Evolutionary conservation across 2,113 vertebrate genomes (phyloP).

Genomic region (Lepidothrix coronata): DNA sequence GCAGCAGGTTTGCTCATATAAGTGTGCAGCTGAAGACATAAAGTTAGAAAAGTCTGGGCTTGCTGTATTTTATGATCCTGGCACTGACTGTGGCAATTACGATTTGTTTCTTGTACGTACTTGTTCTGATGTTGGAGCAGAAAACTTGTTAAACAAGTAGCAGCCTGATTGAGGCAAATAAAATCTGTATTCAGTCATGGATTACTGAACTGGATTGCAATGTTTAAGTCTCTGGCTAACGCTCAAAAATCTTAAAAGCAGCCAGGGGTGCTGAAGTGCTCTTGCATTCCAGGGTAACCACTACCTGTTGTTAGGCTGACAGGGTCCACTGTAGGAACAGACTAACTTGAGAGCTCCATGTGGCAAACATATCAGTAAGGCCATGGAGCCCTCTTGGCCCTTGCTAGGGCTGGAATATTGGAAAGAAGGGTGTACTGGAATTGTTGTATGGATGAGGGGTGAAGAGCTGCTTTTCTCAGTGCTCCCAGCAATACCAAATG

Average conservation of each 20-base stretch:
- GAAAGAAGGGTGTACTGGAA: background rate
- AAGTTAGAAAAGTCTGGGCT: background rate
- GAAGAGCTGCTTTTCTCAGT: background rate
- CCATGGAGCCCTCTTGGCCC: background rate
- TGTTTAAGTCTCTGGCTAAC: background rate
- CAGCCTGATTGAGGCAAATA: background rate
- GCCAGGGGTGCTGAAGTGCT: background rate
- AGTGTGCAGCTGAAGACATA: background rate
- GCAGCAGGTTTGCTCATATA: background rate
- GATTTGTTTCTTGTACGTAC: background rate
- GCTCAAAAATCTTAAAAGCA: background rate
- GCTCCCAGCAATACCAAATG: background rate
- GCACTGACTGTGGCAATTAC: background rate
- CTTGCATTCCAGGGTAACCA: background rate
- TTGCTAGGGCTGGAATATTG: background rate
- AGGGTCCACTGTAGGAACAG: background rate
- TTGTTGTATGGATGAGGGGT: background rate
- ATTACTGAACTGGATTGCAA: background rate
- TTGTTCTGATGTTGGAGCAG: background rate
- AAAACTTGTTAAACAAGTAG: background rate
- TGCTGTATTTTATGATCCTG: background rate
- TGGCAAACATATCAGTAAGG: background rate
- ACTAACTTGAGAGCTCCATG: background rate
- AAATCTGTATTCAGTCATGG: background rate
- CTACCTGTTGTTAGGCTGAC: background rate